Evolutionary conservation across 2,797 vertebrate species (phyloP).

Genomic region (Scyliorhinus canicula): DNA sequence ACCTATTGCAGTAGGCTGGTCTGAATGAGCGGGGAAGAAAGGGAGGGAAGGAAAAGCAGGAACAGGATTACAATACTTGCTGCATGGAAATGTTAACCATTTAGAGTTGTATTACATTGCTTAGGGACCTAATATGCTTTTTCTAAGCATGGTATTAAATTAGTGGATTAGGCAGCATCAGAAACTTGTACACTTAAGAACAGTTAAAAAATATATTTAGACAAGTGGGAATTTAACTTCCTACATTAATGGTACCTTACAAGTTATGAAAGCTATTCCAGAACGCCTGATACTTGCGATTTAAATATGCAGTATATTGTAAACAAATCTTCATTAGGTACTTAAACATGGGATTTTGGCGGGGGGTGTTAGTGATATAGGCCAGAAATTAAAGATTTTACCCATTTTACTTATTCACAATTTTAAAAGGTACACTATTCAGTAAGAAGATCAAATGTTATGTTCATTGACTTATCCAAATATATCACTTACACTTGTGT

Average conservation of each 20-base stretch:
- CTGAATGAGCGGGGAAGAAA: neutral
- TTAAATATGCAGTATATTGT: neutral
- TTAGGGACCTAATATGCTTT: neutral
- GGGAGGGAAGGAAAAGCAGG: neutral
- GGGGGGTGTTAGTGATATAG: neutral
- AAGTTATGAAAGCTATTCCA: neutral
- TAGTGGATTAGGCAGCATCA: neutral
- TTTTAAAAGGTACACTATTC: neutral
- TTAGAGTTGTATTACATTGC: neutral
- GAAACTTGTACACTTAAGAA: neutral
- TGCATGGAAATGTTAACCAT: conserved; percentile 6
- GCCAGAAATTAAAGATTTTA: neutral
- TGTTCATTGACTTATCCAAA: too few species aligned
- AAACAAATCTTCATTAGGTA: neutral
- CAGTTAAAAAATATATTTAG: neutral
- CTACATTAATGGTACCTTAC: neutral
- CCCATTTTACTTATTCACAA: neutral
- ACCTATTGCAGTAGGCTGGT: fast-evolving
- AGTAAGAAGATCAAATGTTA: too few species aligned
- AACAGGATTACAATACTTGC: neutral
- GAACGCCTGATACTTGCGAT: neutral
- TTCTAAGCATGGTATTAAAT: neutral
- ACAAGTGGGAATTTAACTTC: neutral
- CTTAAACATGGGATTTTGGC: neutral
- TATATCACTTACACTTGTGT: neutral